Evolutionary conservation across 2,113 vertebrate genomes (phyloP), one percentile per base, ranked within the genome.

Genomic region (Oncorhynchus kisutch): DNA sequence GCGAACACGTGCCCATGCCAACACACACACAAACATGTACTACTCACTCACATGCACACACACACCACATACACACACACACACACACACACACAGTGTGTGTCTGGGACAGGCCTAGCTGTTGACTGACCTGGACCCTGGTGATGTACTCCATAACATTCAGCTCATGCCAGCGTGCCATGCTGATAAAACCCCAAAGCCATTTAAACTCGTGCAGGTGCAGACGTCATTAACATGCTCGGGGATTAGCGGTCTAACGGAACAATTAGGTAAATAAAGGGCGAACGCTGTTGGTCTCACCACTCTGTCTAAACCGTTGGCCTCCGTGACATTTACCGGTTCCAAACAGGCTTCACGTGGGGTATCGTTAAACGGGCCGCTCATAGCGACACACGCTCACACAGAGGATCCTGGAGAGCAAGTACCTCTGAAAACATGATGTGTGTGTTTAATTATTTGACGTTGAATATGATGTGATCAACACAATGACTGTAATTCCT

Each of bases 211-310:
- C 77, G 79, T 48, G 65, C 84, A 79, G 79, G 81, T 90, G 83
- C 76, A 64, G 71, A 70, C 81, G 29, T 80, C 77, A 88, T 87
- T 89, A 85, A 87, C 67, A 79, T 71, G 71, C 67, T 82, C 71
- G 78, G 80, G 81, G 86, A 86, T 89, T 86, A 88, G 51, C 76
- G 71, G 78, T 76, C 45, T 73, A 76, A 78, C 5, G 66, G 83
- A 88, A 87, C 81, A 85, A 86, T 78, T 74, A 74, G 82, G 79
- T 74, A 80, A 85, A 76, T 80, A 91, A 91, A 92, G 90, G 90
- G 90, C 89, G 88, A 16, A 76, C 87, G 54, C 90, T 27, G 87
- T 69, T 77, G 88, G 85, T 71, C 82, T 71, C 73, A 13, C 49
- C 69, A 69, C 64, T 3, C 39, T 11, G 39, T 45, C 2, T 45